Conservation (phyloP, 2,113 vertebrate genomes). For the Balaeniceps rex region DNA sequence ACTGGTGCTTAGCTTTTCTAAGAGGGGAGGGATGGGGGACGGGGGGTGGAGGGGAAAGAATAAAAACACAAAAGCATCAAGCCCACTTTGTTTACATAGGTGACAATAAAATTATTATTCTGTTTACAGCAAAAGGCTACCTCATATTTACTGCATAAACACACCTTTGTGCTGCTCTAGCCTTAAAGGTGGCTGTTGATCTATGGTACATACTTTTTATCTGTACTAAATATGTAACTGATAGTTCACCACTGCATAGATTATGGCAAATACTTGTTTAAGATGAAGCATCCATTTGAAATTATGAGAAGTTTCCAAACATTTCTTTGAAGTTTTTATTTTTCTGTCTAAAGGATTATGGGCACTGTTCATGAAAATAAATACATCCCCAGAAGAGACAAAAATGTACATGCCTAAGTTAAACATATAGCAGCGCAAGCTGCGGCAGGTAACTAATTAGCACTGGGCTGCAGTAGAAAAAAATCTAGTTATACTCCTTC, state of each 20-base stretch:
- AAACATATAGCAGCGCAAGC: not conserved
- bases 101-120: slow-evolving; percentile 71
- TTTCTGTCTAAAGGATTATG: slow-evolving; percentile 48
- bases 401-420: not conserved
- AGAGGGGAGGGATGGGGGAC: not conserved
- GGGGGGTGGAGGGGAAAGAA: not conserved
- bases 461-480: slow-evolving; percentile 30
- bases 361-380: slow-evolving; percentile 37
- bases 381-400: not conserved
- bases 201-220: slow-evolving; percentile 75
- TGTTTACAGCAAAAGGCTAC: slow-evolving; percentile 99
- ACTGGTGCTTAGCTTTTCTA: slow-evolving; percentile 5
- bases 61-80: slow-evolving; percentile 28
- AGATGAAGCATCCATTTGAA: slow-evolving; percentile 57
- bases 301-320: slow-evolving; percentile 43
- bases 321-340: slow-evolving; percentile 50
- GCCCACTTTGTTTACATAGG: slow-evolving; percentile 73
- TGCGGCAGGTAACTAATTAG: slow-evolving; percentile 17
- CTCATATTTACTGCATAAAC: slow-evolving; percentile 86
- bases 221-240: slow-evolving; percentile 39
- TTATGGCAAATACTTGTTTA: slow-evolving; percentile 52
- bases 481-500: not conserved
- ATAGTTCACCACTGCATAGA: slow-evolving; percentile 44
- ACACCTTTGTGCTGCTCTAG: slow-evolving; percentile 78
- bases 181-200: slow-evolving; percentile 72